Evolutionary conservation across 1,140 invertebrate species (phyloP).

Genomic region (Daktulosphaira vitifoliae): DNA sequence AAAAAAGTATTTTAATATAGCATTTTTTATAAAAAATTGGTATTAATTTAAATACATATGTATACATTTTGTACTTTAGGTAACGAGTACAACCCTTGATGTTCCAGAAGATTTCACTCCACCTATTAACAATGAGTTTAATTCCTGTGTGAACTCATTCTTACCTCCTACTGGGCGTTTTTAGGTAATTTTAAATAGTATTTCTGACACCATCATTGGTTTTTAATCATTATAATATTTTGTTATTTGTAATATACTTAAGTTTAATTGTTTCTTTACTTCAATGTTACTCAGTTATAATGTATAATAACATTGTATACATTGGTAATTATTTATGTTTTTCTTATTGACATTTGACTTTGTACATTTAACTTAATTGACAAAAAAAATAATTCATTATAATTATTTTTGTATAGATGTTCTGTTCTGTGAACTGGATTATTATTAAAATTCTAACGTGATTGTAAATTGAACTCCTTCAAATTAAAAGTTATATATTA

Average conservation of each 20-base stretch:
- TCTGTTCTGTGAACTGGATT: neutral
- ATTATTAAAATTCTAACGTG: neutral
- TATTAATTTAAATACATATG: too few species aligned
- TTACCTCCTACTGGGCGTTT: neutral
- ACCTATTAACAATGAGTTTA: slow-evolving; percentile 8
- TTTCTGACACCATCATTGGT: neutral
- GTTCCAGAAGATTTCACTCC: slow-evolving; percentile 6
- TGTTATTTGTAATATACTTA: neutral
- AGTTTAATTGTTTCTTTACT: neutral
- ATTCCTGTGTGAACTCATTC: neutral
- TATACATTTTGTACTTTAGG: slow-evolving; percentile 1
- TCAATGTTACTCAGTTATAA: neutral
- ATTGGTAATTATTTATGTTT: too few species aligned
- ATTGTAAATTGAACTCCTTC: too few species aligned
- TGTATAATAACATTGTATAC: neutral
- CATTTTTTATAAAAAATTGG: too few species aligned
- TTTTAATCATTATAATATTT: neutral
- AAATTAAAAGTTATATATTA: too few species aligned
- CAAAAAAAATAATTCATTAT: too few species aligned
- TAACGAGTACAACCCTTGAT: neutral
- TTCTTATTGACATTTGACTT: neutral
- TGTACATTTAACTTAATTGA: neutral
- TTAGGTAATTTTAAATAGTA: neutral
- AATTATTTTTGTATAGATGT: neutral
- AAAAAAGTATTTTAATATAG: too few species aligned